Conservation (phyloP, 2,888 invertebrate genomes). For the Ormyrus nitidulus region DNA sequence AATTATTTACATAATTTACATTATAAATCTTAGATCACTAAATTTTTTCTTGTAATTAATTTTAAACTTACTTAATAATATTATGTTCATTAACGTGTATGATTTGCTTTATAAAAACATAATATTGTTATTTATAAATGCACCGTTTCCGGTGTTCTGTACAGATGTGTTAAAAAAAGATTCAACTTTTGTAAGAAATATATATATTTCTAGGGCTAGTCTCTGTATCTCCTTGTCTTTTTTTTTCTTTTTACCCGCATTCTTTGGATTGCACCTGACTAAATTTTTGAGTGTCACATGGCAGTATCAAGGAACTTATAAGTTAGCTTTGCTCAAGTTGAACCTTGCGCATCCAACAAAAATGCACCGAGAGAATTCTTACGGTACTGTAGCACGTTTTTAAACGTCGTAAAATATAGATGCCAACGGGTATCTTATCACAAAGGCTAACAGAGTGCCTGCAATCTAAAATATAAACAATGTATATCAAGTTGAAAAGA, state of each 20-base stretch:
- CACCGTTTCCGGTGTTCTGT: constrained; percentile 37
- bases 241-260: constrained; percentile 20
- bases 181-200: constrained; percentile 53
- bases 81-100: constrained; percentile 43
- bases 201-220: constrained; percentile 46
- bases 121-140: constrained; percentile 49
- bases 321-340: not conserved
- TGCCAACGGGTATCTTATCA: constrained; percentile 91
- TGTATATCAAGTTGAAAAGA: not conserved
- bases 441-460: constrained; percentile 85
- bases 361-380: not conserved
- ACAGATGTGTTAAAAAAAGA: constrained; percentile 47
- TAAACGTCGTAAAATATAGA: constrained; percentile 86
- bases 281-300: constrained; percentile 18
- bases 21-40: not conserved
- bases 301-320: constrained; percentile 45
- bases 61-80: constrained; percentile 31
- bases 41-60: constrained; percentile 37
- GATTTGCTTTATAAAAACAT: constrained; percentile 43
- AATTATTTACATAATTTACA: constrained; percentile 35
- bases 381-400: constrained; percentile 32
- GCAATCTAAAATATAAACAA: constrained; percentile 73
- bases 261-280: constrained; percentile 45
- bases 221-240: constrained; percentile 27
- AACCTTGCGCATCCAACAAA: not conserved